A percentile compares a stretch with the other conserved stretches of the same genome.
phyloP scores from a whole-genome alignment of 2,797 vertebrate genomes.

The Nasua narica region DNA sequence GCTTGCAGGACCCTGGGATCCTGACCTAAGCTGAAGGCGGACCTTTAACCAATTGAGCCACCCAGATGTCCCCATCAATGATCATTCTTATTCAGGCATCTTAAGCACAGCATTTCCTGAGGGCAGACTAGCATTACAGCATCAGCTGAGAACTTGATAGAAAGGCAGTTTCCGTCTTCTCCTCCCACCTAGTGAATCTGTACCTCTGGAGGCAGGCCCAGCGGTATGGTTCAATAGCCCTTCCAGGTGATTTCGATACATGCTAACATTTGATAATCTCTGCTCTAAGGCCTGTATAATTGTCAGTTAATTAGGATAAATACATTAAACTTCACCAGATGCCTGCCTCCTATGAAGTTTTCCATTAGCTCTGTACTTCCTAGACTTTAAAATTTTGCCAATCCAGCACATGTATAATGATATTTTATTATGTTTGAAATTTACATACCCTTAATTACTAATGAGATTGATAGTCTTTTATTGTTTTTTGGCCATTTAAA shows the following conservation, averaged over 20 bases:
- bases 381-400: not conserved
- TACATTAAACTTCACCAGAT: not conserved
- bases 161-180: not conserved
- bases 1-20: no score
- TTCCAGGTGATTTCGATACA: not conserved
- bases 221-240: not conserved
- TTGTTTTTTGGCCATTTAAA: not conserved
- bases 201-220: not conserved
- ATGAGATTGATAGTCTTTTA: not conserved
- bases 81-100: not conserved
- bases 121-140: not conserved
- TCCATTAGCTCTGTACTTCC: not conserved
- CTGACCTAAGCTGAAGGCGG: no score
- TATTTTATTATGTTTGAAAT: constrained; percentile 15
- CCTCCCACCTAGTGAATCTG: not conserved
- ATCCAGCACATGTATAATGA: not conserved
- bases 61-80: not conserved
- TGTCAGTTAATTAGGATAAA: not conserved
- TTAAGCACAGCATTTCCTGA: not conserved
- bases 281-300: not conserved
- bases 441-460: constrained; percentile 1
- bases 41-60: no score
- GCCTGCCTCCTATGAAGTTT: not conserved
- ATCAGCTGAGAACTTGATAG: constrained; percentile 25
- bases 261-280: not conserved